These are phyloP conservation scores for Drosophila athabasca DNA, from an alignment of 1,140 invertebrate genomes.

Conservation along the genomic window DNA sequence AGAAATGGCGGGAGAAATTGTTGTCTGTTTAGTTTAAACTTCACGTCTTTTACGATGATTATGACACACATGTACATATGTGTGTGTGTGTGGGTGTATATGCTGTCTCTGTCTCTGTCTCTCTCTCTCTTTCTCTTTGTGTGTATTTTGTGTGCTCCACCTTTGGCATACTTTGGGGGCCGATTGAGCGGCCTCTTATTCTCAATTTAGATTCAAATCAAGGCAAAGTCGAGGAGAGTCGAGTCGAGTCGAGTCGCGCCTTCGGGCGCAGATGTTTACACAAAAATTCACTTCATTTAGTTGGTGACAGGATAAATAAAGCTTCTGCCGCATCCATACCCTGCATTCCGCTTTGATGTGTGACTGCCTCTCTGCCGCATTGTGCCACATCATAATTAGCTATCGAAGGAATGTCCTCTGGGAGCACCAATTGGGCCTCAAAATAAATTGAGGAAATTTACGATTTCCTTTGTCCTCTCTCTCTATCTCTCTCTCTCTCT, in stretches of 20 bases:
- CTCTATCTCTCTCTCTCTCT: no score
- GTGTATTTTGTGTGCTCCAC: conserved; percentile 11
- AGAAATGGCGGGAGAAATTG: conserved; percentile 17
- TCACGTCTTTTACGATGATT: conserved; percentile 75
- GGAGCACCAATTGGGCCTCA: conserved; percentile 21
- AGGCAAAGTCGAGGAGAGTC: conserved; percentile 2
- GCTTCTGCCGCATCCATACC: background rate
- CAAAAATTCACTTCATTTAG: conserved; percentile 78
- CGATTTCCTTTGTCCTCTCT: conserved; percentile 16
- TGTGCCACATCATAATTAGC: conserved; percentile 67
- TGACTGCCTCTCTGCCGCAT: background rate
- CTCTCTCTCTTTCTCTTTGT: background rate
- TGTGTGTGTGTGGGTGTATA: conserved; percentile 9
- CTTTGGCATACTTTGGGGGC: conserved; percentile 28
- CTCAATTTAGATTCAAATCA: conserved; percentile 68
- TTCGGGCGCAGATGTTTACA: conserved; percentile 66
- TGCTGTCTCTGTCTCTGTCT: background rate
- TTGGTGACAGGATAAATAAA: conserved; percentile 59
- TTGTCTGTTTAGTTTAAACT: conserved; percentile 76
- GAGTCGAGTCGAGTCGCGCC: conserved; percentile 4
- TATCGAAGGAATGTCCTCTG: conserved; percentile 22
- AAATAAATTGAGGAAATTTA: conserved; percentile 52
- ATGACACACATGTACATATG: conserved; percentile 65
- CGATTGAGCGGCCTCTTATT: conserved; percentile 47
- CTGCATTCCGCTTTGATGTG: conserved; percentile 51